Conservation (phyloP, 2,797 vertebrate genomes). For the Malurus splendens region DNA sequence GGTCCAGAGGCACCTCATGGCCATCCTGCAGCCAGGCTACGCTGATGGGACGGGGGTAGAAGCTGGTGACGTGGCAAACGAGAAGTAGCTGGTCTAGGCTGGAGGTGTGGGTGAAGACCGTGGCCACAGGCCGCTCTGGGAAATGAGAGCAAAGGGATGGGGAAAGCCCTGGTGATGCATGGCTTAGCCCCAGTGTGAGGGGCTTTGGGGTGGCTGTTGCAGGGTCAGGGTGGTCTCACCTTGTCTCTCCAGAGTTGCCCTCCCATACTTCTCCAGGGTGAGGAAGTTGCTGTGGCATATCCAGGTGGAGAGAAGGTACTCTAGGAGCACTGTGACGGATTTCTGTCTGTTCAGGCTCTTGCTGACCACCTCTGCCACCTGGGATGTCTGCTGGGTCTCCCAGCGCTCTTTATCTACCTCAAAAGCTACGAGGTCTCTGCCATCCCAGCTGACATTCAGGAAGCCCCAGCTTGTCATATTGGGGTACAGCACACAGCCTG, state of each 20-base stretch:
- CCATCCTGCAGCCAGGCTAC: slow-evolving; percentile 10
- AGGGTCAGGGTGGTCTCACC: background rate
- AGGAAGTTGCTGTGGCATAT: background rate
- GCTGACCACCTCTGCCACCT: background rate
- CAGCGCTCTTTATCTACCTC: background rate
- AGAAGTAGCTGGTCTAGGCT: background rate
- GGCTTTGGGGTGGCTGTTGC: background rate
- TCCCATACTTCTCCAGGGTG: background rate
- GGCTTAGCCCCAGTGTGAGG: rapidly evolving
- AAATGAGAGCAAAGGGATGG: background rate
- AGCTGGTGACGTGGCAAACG: background rate
- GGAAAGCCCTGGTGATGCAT: rapidly evolving
- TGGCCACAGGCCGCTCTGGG: background rate
- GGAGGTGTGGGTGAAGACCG: background rate
- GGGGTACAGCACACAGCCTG: background rate
- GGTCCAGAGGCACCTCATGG: background rate
- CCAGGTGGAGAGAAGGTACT: background rate
- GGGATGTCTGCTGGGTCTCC: background rate
- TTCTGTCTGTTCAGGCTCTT: background rate
- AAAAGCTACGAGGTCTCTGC: background rate
- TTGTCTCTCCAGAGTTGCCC: background rate
- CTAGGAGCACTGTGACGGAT: rapidly evolving
- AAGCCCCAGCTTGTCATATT: background rate
- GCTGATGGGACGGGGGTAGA: background rate
- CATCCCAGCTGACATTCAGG: rapidly evolving